These are phyloP conservation scores for Drosophila pachea DNA, from an alignment of 1,140 invertebrate genomes.

Conservation along the genomic window DNA sequence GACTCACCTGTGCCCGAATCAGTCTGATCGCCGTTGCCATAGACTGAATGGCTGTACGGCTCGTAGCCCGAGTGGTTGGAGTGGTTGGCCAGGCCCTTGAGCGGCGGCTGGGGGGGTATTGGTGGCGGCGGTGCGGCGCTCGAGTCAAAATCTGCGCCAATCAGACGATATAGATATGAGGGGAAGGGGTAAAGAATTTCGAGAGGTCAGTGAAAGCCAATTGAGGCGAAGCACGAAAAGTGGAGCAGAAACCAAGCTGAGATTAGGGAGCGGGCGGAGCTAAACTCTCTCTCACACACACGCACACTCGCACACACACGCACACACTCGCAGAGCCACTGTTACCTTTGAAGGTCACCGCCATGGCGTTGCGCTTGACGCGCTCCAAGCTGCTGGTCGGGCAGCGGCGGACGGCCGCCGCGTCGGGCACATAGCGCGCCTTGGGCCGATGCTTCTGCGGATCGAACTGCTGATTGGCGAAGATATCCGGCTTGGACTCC, in stretches of 20 bases:
- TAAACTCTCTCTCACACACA: background rate
- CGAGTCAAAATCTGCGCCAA: slow-evolving; percentile 70
- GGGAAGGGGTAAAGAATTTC: slow-evolving; percentile 48
- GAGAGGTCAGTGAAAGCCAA: slow-evolving; percentile 45
- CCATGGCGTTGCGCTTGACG: slow-evolving; percentile 52
- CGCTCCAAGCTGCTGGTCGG: slow-evolving; percentile 44
- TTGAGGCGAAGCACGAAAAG: slow-evolving; percentile 27
- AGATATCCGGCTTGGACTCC: slow-evolving; percentile 80
- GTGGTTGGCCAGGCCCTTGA: slow-evolving; percentile 47
- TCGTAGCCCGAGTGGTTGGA: slow-evolving; percentile 43
- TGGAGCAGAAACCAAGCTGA: slow-evolving; percentile 25
- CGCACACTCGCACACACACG: slow-evolving; percentile 44
- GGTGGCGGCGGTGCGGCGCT: slow-evolving; percentile 68
- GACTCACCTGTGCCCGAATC: slow-evolving; percentile 65
- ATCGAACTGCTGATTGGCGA: slow-evolving; percentile 86
- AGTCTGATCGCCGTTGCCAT: slow-evolving; percentile 48
- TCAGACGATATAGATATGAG: slow-evolving; percentile 25
- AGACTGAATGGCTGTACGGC: slow-evolving; percentile 24
- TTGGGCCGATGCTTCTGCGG: slow-evolving; percentile 86
- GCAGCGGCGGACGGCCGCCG: slow-evolving; percentile 23
- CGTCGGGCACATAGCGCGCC: slow-evolving; percentile 86
- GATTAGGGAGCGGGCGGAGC: slow-evolving; percentile 17
- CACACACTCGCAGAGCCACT: slow-evolving; percentile 1
- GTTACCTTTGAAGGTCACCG: slow-evolving; percentile 77
- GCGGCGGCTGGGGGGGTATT: slow-evolving; percentile 66